Base-by-base conservation (phyloP, 2,113 vertebrate species). In the Chrysochloris asiatica region DNA sequence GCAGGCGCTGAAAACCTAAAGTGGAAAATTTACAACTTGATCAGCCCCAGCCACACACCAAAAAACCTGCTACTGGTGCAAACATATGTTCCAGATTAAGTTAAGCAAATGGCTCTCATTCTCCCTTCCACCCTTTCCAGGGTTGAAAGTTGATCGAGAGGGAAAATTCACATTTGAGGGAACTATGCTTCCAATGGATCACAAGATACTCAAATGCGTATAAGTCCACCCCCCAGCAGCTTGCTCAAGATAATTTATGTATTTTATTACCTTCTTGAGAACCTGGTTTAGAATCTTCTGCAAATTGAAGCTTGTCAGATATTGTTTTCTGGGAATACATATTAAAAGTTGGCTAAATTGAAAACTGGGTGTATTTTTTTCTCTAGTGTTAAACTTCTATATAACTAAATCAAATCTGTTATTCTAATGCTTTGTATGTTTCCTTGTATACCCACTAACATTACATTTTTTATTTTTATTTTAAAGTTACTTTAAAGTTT, bases 1-100 rank as follows among this genome's bases (percentile, higher is more conserved):
- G 97, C 97, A 97, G 97, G 97, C 89, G 97, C 97, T 98, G 97
- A 98, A 97, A 98, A 98, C 93, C 93, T 97, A 94, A 97, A 94
- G 95, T 72, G 84, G 93, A 96, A 98, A 97, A 97, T 97, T 97
- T 98, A 98, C 97, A 97, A 97, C 95, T 97, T 95, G 95, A 94
- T 97, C 97, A 95, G 89, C 93, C 97, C 61, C 94, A 94, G 94
- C 82, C 90, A 96, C 85, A 95, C 76, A 95, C 95, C 59, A 26
- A 59, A 95, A 71, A 97, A 91, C 79, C 96, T 96, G 98, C 94
- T 96, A 94, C 96, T 96, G 90, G 92, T 97, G 93, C 95, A 97
- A 96, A 96, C 97, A 97, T 97, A 97, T 97, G 96, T 96, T 97
- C 65, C 47, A 80, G 97, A 98, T 97, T 97, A 97, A 97, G 97